Base-by-base conservation (phyloP, 1,140 invertebrate genomes). In the Zaprionus lachaisei region DNA sequence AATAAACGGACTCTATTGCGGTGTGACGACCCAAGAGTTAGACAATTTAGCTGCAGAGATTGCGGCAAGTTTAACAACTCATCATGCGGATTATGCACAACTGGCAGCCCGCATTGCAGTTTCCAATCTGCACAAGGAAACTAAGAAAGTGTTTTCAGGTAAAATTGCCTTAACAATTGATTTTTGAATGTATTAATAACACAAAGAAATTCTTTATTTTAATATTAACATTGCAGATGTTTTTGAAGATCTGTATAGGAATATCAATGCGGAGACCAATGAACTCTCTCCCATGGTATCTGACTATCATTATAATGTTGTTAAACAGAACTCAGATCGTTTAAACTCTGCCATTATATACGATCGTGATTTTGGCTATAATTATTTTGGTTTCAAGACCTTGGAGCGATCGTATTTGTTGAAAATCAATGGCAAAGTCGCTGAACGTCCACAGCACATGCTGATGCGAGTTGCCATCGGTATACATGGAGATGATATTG, bases 331-430 rank as follows among this genome's bases (percentile, higher is more conserved):
- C 94, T 96, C 97, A 31, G 97, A 98, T 66, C 94, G 94, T 85
- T 92, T 99, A 1, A 98, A 99, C 93, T 98, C 98, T n/a, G 96
- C 98, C 4, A 99, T 99, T 80, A 97, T 99, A 58, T 99, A 99
- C 93, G 98, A 99, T 89, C 95, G 99, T 79, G 99, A 99, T 94
- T 99, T 98, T 91, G 96, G 95, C 66, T 99, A 99, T 93, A 99
- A 99, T 92, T 99, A 99, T 92, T 99, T 99, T 95, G 99, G 99
- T 41, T 99, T 99, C 86, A 99, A 99, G 94, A 99, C 99, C 5
- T 93, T 99, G 56, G 99, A 99, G 92, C 94, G 97, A 72, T 99
- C 98, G 2, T 99, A 99, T 93, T 94, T 99, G 58, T 93, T 99
- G 22, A 99, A 98, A 93, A 98, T 99, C 62, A 95, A 98, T 93